Percentiles rank a stretch among this genome's conserved stretches.
Evolutionary conservation across 35 echinoderm and acorn worm species (phyloP).

Genomic region (Chiridota heheva): DNA sequence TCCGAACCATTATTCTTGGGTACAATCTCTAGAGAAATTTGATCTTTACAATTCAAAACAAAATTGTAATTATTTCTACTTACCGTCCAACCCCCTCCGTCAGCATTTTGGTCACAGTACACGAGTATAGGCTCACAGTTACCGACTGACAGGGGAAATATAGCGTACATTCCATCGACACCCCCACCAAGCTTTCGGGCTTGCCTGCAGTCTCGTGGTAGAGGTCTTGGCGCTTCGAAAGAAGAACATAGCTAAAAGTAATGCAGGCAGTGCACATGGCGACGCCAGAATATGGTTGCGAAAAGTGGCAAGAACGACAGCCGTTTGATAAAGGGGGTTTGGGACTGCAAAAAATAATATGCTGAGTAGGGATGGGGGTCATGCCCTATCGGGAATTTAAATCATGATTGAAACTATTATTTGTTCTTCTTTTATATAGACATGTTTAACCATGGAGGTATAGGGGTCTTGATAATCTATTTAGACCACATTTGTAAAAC

Average conservation of each 20-base stretch:
- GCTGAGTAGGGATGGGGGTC: no score
- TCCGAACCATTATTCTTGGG: no score
- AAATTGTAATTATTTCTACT: no score
- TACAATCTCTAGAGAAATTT: no score
- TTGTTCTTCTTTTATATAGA: no score
- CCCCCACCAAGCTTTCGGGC: conserved; percentile 35
- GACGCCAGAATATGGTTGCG: background rate
- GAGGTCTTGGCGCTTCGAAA: conserved; percentile 31
- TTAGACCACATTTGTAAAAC: no score
- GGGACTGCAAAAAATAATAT: no score
- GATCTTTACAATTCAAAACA: no score
- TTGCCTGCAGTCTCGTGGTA: conserved; percentile 51
- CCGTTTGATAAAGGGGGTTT: background rate
- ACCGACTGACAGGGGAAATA: conserved; percentile 23
- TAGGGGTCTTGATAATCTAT: no score
- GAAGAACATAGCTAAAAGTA: background rate
- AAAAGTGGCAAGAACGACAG: background rate
- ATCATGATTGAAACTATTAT: no score
- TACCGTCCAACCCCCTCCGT: conserved; percentile 52
- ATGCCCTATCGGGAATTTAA: no score
- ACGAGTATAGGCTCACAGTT: conserved; percentile 37
- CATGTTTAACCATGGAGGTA: no score
- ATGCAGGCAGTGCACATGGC: background rate
- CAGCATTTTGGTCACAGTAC: conserved; percentile 47
- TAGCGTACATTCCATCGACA: conserved; percentile 45